phyloP scores from a whole-genome alignment of 2,797 vertebrate genomes.

The Dryobates pubescens region DNA sequence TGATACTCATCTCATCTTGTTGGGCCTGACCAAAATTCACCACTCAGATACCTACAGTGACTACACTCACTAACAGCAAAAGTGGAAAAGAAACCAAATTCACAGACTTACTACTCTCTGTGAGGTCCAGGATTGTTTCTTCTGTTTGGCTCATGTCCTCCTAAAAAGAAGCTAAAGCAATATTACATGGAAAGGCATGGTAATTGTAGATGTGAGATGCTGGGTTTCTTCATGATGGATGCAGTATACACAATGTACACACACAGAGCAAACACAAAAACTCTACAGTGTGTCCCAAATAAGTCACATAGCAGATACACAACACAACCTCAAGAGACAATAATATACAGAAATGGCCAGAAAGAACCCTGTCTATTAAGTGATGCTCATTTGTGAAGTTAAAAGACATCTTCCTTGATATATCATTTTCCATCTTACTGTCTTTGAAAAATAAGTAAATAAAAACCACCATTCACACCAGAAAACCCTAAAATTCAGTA shows the following conservation, averaged over 20 bases:
- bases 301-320: not conserved
- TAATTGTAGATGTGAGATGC: not conserved
- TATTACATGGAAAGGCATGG: not conserved
- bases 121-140: not conserved
- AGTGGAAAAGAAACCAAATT: not conserved
- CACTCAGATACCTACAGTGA: not conserved
- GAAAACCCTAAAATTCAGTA: not conserved
- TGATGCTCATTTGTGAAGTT: not conserved
- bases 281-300: not conserved
- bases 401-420: not conserved
- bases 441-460: not conserved
- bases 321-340: not conserved
- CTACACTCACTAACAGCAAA: not conserved
- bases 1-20: no score
- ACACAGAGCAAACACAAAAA: not conserved
- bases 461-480: not conserved
- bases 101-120: not conserved
- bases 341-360: not conserved
- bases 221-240: not conserved
- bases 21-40: not conserved
- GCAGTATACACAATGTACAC: not conserved
- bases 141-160: not conserved
- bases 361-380: not conserved
- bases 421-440: not conserved
- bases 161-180: not conserved